Evolutionary conservation across 2,113 vertebrate species (phyloP).

Genomic region (Pimephales promelas): DNA sequence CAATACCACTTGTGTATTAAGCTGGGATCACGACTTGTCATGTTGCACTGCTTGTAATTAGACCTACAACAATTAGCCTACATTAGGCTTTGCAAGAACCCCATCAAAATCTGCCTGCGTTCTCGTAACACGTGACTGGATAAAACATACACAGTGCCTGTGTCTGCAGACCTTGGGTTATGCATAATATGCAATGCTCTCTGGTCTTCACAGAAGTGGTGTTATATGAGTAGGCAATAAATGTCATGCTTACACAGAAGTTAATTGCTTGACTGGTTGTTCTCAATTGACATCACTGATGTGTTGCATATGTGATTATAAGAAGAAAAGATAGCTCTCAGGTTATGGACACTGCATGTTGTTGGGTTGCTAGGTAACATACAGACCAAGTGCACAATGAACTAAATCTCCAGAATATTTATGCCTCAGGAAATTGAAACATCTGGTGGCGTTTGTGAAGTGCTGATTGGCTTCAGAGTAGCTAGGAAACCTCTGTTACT

Average conservation of each 20-base stretch:
- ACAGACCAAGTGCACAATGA: conserved; percentile 31
- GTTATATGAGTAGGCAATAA: background rate
- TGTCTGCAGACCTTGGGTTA: background rate
- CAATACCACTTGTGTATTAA: background rate
- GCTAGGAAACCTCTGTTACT: background rate
- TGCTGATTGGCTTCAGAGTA: conserved; percentile 34
- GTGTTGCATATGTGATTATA: conserved; percentile 4
- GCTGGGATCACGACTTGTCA: conserved; percentile 1
- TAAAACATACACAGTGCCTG: background rate
- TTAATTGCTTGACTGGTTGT: conserved; percentile 21
- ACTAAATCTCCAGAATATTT: conserved; percentile 46
- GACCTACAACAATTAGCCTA: background rate
- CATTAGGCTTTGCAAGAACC: background rate
- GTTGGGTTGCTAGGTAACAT: conserved; percentile 32
- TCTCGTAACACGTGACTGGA: background rate
- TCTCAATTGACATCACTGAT: conserved; percentile 20
- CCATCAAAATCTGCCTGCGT: background rate
- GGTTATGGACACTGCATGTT: background rate
- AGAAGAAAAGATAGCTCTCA: conserved; percentile 19
- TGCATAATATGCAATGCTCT: background rate
- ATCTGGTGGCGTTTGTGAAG: conserved; percentile 51
- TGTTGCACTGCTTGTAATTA: background rate
- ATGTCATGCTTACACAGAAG: conserved; percentile 6
- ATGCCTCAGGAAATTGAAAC: conserved; percentile 47
- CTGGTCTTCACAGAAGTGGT: background rate